These are phyloP conservation scores for Ctenopoma kingsleyae DNA, from an alignment of 2,797 vertebrate species.

Conservation along the genomic window DNA sequence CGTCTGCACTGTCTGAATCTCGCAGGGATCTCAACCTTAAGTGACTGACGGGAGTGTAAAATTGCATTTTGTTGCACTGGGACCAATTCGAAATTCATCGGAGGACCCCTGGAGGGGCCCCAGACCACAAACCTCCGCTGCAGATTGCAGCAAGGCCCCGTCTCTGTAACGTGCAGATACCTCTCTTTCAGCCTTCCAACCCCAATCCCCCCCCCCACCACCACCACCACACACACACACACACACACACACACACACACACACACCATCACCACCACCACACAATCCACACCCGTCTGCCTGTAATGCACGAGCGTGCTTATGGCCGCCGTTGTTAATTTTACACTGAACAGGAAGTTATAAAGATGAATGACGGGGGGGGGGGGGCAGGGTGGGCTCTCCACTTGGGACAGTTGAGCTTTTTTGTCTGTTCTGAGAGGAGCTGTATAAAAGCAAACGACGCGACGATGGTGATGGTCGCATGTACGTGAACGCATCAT, in stretches of 20 bases:
- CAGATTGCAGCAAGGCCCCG: neutral
- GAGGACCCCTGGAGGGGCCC: constrained; percentile 2
- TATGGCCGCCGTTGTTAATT: constrained; percentile 85
- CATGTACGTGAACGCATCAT: too few relatives aligned
- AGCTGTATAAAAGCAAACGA: constrained; percentile 18
- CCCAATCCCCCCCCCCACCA: constrained; percentile 42
- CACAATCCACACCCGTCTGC: constrained; percentile 47
- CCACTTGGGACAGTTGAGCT: constrained; percentile 73
- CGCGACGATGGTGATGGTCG: too few relatives aligned
- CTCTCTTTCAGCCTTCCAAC: constrained; percentile 53
- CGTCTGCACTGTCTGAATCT: neutral
- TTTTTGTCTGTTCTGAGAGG: constrained; percentile 56
- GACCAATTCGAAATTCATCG: neutral
- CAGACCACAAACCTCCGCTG: constrained; percentile 13
- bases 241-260: constrained; percentile 37
- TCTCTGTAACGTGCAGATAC: constrained; percentile 51
- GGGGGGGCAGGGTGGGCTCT: constrained; percentile 56
- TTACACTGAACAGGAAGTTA: constrained; percentile 86
- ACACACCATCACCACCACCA: constrained; percentile 48
- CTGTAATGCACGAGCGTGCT: constrained; percentile 80
- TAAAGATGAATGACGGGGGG: constrained; percentile 80
- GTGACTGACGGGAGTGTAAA: neutral
- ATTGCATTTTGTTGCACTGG: neutral
- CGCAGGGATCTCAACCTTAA: neutral
- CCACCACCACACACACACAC: constrained; percentile 37